phyloP scores from a whole-genome alignment of 2,888 invertebrate species.

The Pteria penguin region DNA sequence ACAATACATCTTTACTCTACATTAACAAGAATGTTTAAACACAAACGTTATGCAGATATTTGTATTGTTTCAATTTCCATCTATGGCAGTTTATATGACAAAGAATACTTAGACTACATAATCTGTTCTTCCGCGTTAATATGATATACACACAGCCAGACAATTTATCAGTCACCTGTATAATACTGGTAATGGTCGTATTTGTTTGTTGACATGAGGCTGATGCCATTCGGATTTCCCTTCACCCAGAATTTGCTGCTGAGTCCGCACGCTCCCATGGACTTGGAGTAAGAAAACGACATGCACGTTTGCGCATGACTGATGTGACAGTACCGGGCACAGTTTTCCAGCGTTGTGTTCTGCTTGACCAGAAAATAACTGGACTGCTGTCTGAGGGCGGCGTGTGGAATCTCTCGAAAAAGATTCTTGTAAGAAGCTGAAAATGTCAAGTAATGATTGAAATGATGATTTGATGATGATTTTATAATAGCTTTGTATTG shows the following conservation, averaged over 20 bases:
- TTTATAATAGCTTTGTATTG: too few species aligned
- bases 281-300: slow-evolving; percentile 55
- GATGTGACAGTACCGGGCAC: slow-evolving; percentile 50
- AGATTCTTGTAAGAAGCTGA: slow-evolving; percentile 48
- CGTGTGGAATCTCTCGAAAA: slow-evolving; percentile 45
- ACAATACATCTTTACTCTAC: too few species aligned
- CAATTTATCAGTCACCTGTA: too few species aligned
- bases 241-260: slow-evolving; percentile 49
- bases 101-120: too few species aligned
- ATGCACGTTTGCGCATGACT: slow-evolving; percentile 53
- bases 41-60: too few species aligned
- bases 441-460: slow-evolving; percentile 13
- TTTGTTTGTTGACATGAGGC: slow-evolving; percentile 30
- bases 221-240: slow-evolving; percentile 22
- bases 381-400: slow-evolving; percentile 43
- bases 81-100: too few species aligned
- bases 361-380: slow-evolving; percentile 50
- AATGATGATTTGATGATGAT: neutral
- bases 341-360: slow-evolving; percentile 54
- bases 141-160: too few species aligned
- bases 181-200: slow-evolving; percentile 60
- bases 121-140: too few species aligned
- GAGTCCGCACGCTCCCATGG: slow-evolving; percentile 46
- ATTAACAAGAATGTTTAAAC: too few species aligned
- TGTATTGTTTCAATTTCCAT: too few species aligned